phyloP scores from a whole-genome alignment of 1,140 invertebrate genomes.

The Chlorops oryzae region DNA sequence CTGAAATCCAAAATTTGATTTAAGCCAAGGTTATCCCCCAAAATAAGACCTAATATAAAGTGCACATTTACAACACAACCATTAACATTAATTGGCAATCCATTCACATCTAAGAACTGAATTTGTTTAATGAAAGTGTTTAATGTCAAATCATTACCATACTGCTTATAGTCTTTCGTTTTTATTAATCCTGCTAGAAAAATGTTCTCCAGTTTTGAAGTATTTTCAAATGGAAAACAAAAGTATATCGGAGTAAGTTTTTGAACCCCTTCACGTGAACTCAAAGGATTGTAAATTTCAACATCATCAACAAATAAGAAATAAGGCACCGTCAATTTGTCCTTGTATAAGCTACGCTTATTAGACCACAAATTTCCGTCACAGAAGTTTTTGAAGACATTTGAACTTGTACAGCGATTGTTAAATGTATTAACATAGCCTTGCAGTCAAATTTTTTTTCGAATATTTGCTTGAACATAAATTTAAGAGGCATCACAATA shows the following conservation, averaged over 20 bases:
- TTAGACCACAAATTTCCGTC: background rate
- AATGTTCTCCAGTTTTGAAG: constrained; percentile 31
- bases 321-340: background rate
- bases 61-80: constrained; percentile 16
- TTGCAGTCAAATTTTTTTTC: constrained; percentile 5
- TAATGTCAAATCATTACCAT: constrained; percentile 27
- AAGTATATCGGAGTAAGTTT: constrained; percentile 36
- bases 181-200: constrained; percentile 31
- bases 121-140: constrained; percentile 29
- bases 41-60: constrained; percentile 27
- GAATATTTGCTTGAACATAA: constrained; percentile 16
- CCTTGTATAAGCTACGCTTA: background rate
- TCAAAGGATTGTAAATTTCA: constrained; percentile 38
- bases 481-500: constrained; percentile 15
- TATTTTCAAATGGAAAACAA: constrained; percentile 26
- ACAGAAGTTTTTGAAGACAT: constrained; percentile 1
- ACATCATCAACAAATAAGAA: constrained; percentile 10
- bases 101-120: constrained; percentile 22
- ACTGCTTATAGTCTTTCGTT: constrained; percentile 26
- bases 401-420: background rate
- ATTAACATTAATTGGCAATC: constrained; percentile 22
- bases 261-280: constrained; percentile 26
- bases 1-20: constrained; percentile 34
- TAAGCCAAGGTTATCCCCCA: constrained; percentile 41
- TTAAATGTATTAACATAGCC: background rate